phyloP scores from a whole-genome alignment of 1,140 invertebrate species.

The Aricia agestis region DNA sequence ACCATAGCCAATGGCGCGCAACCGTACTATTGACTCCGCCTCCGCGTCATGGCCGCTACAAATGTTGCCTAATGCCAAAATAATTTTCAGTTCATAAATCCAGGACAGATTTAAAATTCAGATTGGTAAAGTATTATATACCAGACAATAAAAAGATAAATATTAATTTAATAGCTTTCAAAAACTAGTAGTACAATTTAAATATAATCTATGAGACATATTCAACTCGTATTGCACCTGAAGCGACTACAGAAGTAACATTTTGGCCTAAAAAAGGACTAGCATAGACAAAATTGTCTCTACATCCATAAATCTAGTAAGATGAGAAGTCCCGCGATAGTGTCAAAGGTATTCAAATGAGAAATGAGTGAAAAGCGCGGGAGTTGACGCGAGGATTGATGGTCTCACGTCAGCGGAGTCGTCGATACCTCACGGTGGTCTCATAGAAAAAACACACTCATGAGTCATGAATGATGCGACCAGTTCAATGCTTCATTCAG shows the following conservation, averaged over 20 bases:
- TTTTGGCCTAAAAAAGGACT: neutral
- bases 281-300: constrained; percentile 20
- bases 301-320: constrained; percentile 37
- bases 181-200: too few species aligned
- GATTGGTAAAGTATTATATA: too few species aligned
- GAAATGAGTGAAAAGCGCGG: constrained; percentile 45
- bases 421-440: constrained; percentile 47
- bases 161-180: too few species aligned
- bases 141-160: too few species aligned
- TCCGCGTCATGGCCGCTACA: constrained; percentile 60
- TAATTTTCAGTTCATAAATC: constrained; percentile 46
- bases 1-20: constrained; percentile 52
- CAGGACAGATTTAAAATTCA: too few species aligned
- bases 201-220: too few species aligned
- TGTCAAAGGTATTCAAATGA: constrained; percentile 40
- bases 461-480: constrained; percentile 45
- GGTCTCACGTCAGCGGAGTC: constrained; percentile 42
- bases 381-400: constrained; percentile 51
- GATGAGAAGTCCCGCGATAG: constrained; percentile 35
- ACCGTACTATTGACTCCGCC: constrained; percentile 46
- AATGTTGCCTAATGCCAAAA: constrained; percentile 64
- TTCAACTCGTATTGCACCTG: too few species aligned
- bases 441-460: constrained; percentile 34
- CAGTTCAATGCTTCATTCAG: constrained; percentile 23
- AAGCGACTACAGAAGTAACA: too few species aligned